A percentile compares a stretch with the other conserved stretches of the same genome.
Conservation (phyloP, 2,113 vertebrate species). For the Aviceda subcristata region DNA sequence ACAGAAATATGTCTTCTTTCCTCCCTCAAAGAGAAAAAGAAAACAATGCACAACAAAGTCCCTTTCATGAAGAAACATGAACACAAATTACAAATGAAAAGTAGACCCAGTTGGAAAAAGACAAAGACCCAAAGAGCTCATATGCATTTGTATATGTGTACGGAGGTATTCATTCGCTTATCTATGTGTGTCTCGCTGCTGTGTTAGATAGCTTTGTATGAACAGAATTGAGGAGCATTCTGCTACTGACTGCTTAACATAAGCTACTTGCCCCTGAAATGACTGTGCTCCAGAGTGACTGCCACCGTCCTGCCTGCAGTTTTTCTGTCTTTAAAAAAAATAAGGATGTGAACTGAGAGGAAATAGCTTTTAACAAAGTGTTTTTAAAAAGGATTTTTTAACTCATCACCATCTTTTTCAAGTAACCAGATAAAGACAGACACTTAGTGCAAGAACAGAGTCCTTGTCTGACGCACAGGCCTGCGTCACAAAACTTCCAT, state of each 20-base stretch:
- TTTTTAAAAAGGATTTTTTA: background rate
- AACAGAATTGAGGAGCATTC: background rate
- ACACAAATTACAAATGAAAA: background rate
- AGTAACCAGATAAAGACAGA: background rate
- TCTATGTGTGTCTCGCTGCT: background rate
- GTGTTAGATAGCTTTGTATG: background rate
- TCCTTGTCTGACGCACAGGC: background rate
- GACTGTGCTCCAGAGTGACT: background rate
- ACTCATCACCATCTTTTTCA: background rate
- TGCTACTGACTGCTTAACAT: background rate
- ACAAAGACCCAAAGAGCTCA: background rate
- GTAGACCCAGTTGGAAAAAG: background rate
- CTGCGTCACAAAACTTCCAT: background rate
- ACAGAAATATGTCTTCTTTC: background rate
- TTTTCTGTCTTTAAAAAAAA: background rate
- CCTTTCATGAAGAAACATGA: background rate
- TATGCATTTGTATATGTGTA: background rate
- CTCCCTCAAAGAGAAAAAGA: background rate
- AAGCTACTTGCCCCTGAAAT: background rate
- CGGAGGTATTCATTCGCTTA: background rate
- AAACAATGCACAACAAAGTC: background rate
- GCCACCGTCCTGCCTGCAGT: background rate
- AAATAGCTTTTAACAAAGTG: background rate
- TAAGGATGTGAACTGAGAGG: fast-evolving
- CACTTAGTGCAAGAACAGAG: background rate